phyloP scores from a whole-genome alignment of 2,888 invertebrate genomes.

The Scaptomyza tumidula region DNA sequence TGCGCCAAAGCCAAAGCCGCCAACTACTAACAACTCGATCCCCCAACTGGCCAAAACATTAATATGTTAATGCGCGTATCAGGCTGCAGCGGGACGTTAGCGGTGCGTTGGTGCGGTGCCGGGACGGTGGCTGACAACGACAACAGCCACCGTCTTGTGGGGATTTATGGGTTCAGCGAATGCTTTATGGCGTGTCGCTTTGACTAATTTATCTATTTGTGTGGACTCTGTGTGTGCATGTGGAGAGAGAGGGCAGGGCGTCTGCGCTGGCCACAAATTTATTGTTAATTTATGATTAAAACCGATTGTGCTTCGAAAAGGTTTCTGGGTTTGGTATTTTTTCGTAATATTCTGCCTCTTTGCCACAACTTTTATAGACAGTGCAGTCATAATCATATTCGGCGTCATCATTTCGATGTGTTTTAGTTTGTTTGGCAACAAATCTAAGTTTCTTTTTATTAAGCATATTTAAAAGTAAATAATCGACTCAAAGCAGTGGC shows the following conservation, averaged over 20 bases:
- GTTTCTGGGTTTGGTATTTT: constrained; percentile 29
- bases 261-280: constrained; percentile 57
- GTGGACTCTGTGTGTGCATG: constrained; percentile 28
- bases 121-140: constrained; percentile 45
- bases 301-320: constrained; percentile 66
- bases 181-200: constrained; percentile 84
- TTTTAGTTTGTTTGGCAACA: constrained; percentile 15
- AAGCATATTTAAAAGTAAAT: constrained; percentile 20
- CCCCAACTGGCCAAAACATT: constrained; percentile 72
- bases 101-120: background rate
- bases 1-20: constrained; percentile 62
- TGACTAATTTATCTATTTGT: constrained; percentile 82
- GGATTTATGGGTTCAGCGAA: constrained; percentile 83
- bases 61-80: constrained; percentile 82
- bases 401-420: constrained; percentile 8
- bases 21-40: constrained; percentile 54
- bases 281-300: constrained; percentile 75
- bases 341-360: constrained; percentile 13
- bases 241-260: constrained; percentile 39
- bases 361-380: constrained; percentile 26
- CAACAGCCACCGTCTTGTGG: constrained; percentile 66
- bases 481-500: background rate
- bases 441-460: background rate
- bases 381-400: constrained; percentile 16
- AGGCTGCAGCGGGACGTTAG: constrained; percentile 24